Conservation (phyloP, 2,113 vertebrate genomes). For the Platichthys flesus region DNA sequence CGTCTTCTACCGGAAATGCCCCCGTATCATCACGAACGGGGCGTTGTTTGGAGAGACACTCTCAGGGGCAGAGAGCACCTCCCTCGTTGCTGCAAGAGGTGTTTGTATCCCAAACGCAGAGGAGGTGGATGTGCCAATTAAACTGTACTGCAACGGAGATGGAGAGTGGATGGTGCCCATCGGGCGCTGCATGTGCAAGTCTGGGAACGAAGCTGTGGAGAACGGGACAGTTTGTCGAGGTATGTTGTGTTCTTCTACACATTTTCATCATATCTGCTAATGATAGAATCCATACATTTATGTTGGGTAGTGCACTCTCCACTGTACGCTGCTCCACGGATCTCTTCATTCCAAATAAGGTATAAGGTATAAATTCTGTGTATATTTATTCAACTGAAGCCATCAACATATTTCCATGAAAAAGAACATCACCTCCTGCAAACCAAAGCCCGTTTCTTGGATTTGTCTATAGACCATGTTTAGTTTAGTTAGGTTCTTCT, state of each 20-base stretch:
- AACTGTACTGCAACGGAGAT: slow-evolving; percentile 97
- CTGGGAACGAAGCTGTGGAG: slow-evolving; percentile 92
- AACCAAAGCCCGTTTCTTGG: too few species aligned
- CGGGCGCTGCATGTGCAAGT: slow-evolving; percentile 95
- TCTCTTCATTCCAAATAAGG: neutral
- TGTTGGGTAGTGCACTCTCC: slow-evolving; percentile 9
- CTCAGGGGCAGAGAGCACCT: slow-evolving; percentile 96
- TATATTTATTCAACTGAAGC: too few species aligned
- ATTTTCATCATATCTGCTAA: slow-evolving; percentile 44
- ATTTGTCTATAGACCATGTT: too few species aligned
- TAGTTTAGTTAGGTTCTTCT: neutral
- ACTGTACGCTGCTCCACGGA: neutral
- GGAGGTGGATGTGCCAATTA: slow-evolving; percentile 98
- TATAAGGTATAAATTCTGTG: too few species aligned
- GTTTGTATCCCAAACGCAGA: slow-evolving; percentile 93
- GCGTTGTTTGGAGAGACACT: slow-evolving; percentile 95
- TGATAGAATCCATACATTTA: neutral
- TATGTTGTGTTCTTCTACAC: slow-evolving; percentile 69
- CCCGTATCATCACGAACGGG: slow-evolving; percentile 91
- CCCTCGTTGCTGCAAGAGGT: slow-evolving; percentile 92
- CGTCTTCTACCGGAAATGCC: slow-evolving; percentile 97
- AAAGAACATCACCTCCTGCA: too few species aligned
- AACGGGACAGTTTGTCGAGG: slow-evolving; percentile 95
- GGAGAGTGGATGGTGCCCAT: slow-evolving; percentile 99
- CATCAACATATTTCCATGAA: too few species aligned